These are phyloP conservation scores for Sebastes glaucus DNA, from an alignment of 2,797 vertebrate species.

Conservation along the genomic window DNA sequence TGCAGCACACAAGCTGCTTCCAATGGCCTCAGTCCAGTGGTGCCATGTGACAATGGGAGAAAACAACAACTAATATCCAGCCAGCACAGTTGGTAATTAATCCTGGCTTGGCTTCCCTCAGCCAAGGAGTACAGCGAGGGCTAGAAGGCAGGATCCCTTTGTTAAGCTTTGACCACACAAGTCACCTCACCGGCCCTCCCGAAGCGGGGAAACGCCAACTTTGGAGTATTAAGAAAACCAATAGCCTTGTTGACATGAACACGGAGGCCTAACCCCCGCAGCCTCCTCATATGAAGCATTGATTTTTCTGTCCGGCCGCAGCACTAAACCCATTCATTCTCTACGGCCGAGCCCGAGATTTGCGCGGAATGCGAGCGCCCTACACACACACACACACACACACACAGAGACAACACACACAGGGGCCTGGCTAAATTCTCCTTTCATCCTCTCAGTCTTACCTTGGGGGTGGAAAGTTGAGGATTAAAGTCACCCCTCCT, in stretches of 20 bases:
- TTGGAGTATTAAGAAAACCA: constrained; percentile 98
- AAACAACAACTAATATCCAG: constrained; percentile 84
- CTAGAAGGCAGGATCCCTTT: constrained; percentile 89
- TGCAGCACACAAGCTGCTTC: constrained; percentile 57
- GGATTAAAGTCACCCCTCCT: constrained; percentile 86
- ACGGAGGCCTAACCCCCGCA: constrained; percentile 98
- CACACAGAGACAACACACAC: constrained; percentile 44
- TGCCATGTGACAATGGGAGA: constrained; percentile 76
- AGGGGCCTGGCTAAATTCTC: constrained; percentile 80
- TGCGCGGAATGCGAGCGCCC: constrained; percentile 28
- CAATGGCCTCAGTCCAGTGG: constrained; percentile 60
- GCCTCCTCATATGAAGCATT: constrained; percentile 99
- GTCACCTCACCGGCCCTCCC: constrained; percentile 87
- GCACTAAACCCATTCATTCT: constrained; percentile 98
- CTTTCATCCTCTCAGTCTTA: constrained; percentile 82
- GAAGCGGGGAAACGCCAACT: constrained; percentile 94
- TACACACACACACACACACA: constrained; percentile 29
- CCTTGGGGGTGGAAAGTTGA: constrained; percentile 91
- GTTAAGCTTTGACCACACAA: constrained; percentile 94
- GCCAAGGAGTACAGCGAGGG: constrained; percentile 74
- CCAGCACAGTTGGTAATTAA: constrained; percentile 82
- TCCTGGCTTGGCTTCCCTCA: constrained; percentile 74
- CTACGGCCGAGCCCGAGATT: constrained; percentile 85
- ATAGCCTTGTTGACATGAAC: constrained; percentile 99
- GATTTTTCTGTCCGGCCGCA: constrained; percentile 97